A percentile compares a stretch with the other conserved stretches of the same genome.
phyloP scores from a whole-genome alignment of 2,888 invertebrate genomes.

The Biston betularia region DNA sequence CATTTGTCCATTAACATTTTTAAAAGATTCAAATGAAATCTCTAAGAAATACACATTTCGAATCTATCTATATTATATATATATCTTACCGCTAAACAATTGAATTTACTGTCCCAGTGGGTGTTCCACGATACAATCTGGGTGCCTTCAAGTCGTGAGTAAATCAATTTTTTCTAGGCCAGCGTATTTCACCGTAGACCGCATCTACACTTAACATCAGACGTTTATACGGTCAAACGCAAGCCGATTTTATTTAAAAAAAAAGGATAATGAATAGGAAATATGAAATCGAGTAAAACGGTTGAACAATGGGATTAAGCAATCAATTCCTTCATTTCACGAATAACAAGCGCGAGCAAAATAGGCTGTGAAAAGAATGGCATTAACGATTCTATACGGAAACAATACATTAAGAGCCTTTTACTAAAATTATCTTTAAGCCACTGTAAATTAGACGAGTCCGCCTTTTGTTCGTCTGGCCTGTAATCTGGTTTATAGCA shows the following conservation, averaged over 20 bases:
- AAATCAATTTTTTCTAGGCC: too few species aligned
- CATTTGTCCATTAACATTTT: slow-evolving; percentile 6
- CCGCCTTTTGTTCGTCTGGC: slow-evolving; percentile 35
- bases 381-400: slow-evolving; percentile 36
- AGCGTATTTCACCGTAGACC: too few species aligned
- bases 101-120: too few species aligned
- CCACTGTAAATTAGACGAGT: slow-evolving; percentile 35
- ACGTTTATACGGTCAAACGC: too few species aligned
- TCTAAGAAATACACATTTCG: too few species aligned
- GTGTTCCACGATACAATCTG: too few species aligned
- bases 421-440: slow-evolving; percentile 32
- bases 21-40: slow-evolving; percentile 5
- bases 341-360: slow-evolving; percentile 47
- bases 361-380: slow-evolving; percentile 43
- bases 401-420: slow-evolving; percentile 27
- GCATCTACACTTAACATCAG: too few species aligned
- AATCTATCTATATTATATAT: too few species aligned
- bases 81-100: too few species aligned
- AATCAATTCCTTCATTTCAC: slow-evolving; percentile 56
- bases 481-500: slow-evolving; percentile 31
- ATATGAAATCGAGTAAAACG: slow-evolving; percentile 50
- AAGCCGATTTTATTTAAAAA: background rate
- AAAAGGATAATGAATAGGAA: slow-evolving; percentile 52
- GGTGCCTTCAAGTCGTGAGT: too few species aligned
- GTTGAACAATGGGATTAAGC: slow-evolving; percentile 56